A percentile compares a stretch with the other conserved stretches of the same genome.
Evolutionary conservation across 92 coral and sea anemone species (phyloP).

Genomic region (Epizoanthus stellaris): DNA sequence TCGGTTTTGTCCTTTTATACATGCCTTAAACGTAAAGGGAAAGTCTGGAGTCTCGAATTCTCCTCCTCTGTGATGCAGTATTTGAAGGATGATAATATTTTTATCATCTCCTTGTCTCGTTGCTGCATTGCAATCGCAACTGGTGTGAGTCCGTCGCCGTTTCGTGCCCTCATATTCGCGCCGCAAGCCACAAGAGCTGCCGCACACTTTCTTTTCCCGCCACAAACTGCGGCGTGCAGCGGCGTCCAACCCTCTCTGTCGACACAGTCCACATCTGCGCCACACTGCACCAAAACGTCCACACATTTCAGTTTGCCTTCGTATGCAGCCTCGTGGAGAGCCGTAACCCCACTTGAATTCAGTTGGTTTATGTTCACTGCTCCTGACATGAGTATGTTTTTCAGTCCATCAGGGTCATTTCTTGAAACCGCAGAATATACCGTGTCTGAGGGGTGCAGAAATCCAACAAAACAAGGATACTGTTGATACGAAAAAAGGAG

Average conservation of each 20-base stretch:
- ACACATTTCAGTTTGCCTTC: constrained; percentile 84
- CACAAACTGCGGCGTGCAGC: constrained; percentile 91
- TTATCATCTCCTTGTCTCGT: constrained; percentile 81
- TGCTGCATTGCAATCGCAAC: constrained; percentile 83
- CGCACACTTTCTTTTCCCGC: constrained; percentile 73
- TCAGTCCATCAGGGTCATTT: constrained; percentile 73
- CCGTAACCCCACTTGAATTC: constrained; percentile 83
- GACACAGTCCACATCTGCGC: constrained; percentile 74
- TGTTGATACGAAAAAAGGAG: constrained; percentile 5
- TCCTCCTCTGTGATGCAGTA: constrained; percentile 12
- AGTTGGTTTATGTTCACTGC: constrained; percentile 81
- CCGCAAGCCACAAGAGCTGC: constrained; percentile 72
- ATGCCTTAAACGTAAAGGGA: constrained; percentile 6
- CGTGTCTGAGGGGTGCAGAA: constrained; percentile 82
- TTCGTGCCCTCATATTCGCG: constrained; percentile 75
- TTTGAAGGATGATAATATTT: constrained; percentile 59
- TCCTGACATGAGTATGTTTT: constrained; percentile 83
- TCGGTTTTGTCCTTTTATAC: neutral
- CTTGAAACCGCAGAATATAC: constrained; percentile 84
- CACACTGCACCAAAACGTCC: constrained; percentile 71
- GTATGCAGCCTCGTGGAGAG: constrained; percentile 88
- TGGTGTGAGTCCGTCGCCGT: constrained; percentile 85
- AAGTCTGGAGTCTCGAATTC: constrained; percentile 5
- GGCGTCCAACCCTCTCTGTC: constrained; percentile 94
- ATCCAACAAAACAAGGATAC: constrained; percentile 37